These are phyloP conservation scores for Bilobella aurantiaca DNA, from an alignment of 1,140 invertebrate genomes.

Conservation along the genomic window DNA sequence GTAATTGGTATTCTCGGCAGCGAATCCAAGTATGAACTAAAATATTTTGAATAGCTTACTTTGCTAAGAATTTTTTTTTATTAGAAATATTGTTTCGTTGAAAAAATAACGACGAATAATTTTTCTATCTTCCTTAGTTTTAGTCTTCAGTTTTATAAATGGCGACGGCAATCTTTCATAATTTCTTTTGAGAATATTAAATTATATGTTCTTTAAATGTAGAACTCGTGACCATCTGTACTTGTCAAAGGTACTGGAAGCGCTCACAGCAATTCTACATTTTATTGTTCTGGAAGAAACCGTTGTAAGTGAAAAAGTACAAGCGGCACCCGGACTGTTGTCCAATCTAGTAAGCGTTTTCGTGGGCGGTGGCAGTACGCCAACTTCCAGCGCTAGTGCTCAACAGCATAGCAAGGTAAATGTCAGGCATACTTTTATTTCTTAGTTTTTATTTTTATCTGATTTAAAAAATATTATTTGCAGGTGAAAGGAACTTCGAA, in stretches of 20 bases:
- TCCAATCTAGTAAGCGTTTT: background rate
- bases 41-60: background rate
- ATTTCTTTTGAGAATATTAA: too few relatives aligned
- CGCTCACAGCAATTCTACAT: background rate
- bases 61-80: background rate
- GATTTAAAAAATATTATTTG: background rate
- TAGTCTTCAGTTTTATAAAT: too few relatives aligned
- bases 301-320: background rate
- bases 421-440: too few relatives aligned
- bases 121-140: too few relatives aligned
- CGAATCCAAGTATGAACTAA: background rate
- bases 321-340: background rate
- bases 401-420: background rate
- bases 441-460: background rate
- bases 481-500: background rate
- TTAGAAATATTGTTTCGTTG: background rate
- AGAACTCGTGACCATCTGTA: background rate
- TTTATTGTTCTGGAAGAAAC: background rate
- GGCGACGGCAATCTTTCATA: too few relatives aligned
- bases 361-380: background rate
- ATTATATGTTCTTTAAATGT: background rate
- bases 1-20: background rate
- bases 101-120: too few relatives aligned
- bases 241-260: background rate
- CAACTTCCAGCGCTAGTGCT: background rate